These are phyloP conservation scores for Hemithea aestivaria DNA, from an alignment of 2,888 invertebrate genomes.

Conservation along the genomic window DNA sequence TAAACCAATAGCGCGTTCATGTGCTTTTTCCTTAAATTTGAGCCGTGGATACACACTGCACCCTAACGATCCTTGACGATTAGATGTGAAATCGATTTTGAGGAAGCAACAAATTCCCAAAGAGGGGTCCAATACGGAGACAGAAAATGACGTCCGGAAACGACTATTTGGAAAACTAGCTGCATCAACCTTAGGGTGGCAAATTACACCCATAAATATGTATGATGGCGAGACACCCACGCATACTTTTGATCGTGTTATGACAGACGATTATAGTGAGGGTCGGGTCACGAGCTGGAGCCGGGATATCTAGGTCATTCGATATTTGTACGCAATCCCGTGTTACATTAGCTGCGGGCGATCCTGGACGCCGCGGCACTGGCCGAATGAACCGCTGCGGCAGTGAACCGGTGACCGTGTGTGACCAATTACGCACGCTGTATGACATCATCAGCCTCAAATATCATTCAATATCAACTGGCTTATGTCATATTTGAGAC, in stretches of 20 bases:
- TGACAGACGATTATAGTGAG: conserved; percentile 20
- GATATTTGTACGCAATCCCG: conserved; percentile 34
- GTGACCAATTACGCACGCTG: conserved; percentile 23
- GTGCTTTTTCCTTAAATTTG: too few relatives aligned
- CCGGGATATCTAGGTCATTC: conserved; percentile 39
- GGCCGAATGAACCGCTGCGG: conserved; percentile 9
- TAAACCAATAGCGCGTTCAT: too few relatives aligned
- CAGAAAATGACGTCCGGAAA: too few relatives aligned
- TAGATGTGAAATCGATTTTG: too few relatives aligned
- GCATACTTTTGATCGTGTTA: conserved; percentile 8
- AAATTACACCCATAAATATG: conserved; percentile 14
- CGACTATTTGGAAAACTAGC: neutral
- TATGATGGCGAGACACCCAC: conserved; percentile 5
- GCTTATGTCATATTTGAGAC: conserved; percentile 12
- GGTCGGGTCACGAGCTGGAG: conserved; percentile 19
- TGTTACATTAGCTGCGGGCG: conserved; percentile 2
- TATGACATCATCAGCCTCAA: conserved; percentile 27
- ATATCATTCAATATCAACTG: conserved; percentile 20
- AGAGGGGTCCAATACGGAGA: too few relatives aligned
- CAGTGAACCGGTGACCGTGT: conserved; percentile 23
- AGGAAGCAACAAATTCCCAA: too few relatives aligned
- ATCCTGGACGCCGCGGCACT: neutral
- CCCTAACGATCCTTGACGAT: too few relatives aligned
- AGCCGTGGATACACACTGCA: too few relatives aligned
- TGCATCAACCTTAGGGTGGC: conserved; percentile 6